These are phyloP conservation scores for Mesoclemmys tuberculata DNA, from an alignment of 2,113 vertebrate genomes.

Conservation along the genomic window DNA sequence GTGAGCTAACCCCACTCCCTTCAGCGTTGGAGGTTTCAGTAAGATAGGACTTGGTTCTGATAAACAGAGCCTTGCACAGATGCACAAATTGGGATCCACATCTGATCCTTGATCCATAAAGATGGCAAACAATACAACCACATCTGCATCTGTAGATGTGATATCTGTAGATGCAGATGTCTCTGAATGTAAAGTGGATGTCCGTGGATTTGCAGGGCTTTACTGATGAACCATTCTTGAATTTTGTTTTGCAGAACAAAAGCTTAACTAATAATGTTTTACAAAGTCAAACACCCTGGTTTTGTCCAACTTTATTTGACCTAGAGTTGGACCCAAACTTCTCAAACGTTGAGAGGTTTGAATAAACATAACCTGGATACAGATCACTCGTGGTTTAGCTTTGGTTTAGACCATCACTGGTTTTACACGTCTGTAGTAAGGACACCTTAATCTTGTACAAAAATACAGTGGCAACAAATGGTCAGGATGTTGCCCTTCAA, in stretches of 20 bases:
- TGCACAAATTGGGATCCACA: too few species aligned
- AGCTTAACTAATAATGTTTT: not conserved
- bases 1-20: not conserved
- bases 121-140: too few species aligned
- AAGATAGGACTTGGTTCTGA: not conserved
- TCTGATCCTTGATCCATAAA: too few species aligned
- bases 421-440: not conserved
- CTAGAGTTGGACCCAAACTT: not conserved
- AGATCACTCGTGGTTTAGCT: not conserved
- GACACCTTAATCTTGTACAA: not conserved
- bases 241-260: not conserved
- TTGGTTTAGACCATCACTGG: not conserved
- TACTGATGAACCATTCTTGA: not conserved
- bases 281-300: not conserved
- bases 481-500: not conserved
- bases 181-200: too few species aligned
- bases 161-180: too few species aligned
- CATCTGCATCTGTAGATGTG: too few species aligned
- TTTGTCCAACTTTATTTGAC: not conserved
- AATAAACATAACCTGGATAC: not conserved
- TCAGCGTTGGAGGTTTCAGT: not conserved
- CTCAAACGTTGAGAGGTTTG: not conserved
- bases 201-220: too few species aligned
- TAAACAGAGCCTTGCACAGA: too few species aligned
- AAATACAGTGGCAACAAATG: not conserved